phyloP scores from a whole-genome alignment of 2,888 invertebrate genomes.

The Epinotia ramella region DNA sequence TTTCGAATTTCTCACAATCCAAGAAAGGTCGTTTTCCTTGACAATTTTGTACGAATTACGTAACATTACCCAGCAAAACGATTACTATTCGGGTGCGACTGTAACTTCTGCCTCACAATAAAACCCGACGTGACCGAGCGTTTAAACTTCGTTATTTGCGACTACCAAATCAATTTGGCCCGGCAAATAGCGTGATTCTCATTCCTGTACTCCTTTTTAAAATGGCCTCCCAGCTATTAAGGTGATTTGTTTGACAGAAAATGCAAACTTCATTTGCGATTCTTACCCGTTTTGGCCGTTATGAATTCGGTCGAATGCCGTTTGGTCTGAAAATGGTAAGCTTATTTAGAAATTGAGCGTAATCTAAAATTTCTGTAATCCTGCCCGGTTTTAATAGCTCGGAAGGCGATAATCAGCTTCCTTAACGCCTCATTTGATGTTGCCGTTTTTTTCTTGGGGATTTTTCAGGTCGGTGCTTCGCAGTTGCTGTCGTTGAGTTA shows the following conservation, averaged over 20 bases:
- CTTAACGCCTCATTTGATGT: not conserved
- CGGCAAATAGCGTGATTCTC: conserved; percentile 65
- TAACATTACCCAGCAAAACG: conserved; percentile 63
- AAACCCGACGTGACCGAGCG: conserved; percentile 74
- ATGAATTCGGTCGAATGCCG: not conserved
- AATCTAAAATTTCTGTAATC: conserved; percentile 4
- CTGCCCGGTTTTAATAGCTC: conserved; percentile 7
- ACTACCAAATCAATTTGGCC: conserved; percentile 76
- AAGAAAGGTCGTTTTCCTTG: conserved; percentile 44
- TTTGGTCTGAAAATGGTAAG: conserved; percentile 6
- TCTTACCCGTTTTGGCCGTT: conserved; percentile 2
- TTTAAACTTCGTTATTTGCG: conserved; percentile 73
- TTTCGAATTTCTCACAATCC: conserved; percentile 45
- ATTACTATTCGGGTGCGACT: conserved; percentile 68
- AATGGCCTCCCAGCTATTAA: conserved; percentile 33
- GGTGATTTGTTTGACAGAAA: conserved; percentile 43
- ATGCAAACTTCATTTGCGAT: conserved; percentile 30
- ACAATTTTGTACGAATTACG: conserved; percentile 70
- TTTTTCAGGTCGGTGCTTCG: not conserved
- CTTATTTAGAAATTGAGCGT: conserved; percentile 3
- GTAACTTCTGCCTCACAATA: conserved; percentile 80
- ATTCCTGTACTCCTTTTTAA: conserved; percentile 59
- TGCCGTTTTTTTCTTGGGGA: not conserved
- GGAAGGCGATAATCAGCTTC: conserved; percentile 7
- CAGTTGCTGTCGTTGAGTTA: not conserved